Evolutionary conservation across 2,113 vertebrate genomes (phyloP), one percentile per base, ranked within the genome.

Genomic region (Istiophorus platypterus): DNA sequence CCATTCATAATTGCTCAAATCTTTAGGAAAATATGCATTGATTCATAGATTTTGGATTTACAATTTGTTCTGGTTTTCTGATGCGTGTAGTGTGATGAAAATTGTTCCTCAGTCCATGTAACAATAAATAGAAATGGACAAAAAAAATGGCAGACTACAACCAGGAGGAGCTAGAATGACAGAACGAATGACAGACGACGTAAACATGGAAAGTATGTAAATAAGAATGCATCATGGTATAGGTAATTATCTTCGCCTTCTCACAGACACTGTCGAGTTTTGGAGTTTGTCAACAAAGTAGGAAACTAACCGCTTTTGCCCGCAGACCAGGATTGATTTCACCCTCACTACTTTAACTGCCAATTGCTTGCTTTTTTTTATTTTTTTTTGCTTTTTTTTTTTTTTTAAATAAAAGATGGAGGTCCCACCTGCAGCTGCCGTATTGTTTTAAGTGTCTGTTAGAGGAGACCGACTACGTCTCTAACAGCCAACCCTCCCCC

Each of bases 11-110:
- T 93, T 94, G 91, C 89, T 93, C 93, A 92, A 86, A 91, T 95
- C 91, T 94, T 93, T 94, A 94, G 91, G 92, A 95, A 95, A 95
- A 95, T 95, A 94, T 90, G 91, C 91, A 92, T 93, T 87, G 82
- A 91, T 92, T 94, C 89, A 93, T 92, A 93, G 92, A 93, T 94
- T 93, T 93, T 92, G 91, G 90, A 93, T 93, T 92, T 92, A 94
- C 91, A 92, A 88, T 94, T 93, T 92, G 92, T 94, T 94, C 91
- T 92, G 91, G 73, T 89, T 82, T 82, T 82, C 59, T 72, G 88
- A 81, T 91, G 89, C 65, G 45, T 93, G 94, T 95, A 94, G 93
- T 94, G 94, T 95, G 90, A 78, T 78, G 85, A 88, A n/a, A n/a
- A 72, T 76, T 85, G 83, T 90, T 92, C 82, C 87, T 91, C 85